A percentile compares a stretch with the other conserved stretches of the same genome.
Evolutionary conservation across 2,113 vertebrate genomes (phyloP).

Genomic region (Cromileptes altivelis): DNA sequence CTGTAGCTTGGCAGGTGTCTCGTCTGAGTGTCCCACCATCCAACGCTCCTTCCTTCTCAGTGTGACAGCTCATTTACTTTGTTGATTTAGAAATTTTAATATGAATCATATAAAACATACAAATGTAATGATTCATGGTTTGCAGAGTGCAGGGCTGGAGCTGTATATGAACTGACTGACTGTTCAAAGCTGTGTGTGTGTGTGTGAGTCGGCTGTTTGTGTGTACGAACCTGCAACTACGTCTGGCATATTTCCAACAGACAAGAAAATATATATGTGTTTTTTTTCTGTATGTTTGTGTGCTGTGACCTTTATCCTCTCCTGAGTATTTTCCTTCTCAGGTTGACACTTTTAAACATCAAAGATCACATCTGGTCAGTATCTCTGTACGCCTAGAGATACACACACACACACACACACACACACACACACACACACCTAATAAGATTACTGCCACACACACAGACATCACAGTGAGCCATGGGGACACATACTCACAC

Average conservation of each 20-base stretch:
- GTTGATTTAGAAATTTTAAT: too few relatives aligned
- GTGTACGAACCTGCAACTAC: neutral
- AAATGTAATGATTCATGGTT: too few relatives aligned
- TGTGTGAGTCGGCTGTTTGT: neutral
- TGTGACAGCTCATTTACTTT: too few relatives aligned
- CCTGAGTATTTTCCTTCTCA: slow-evolving; percentile 16
- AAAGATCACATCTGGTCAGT: slow-evolving; percentile 30
- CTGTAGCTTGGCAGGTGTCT: too few relatives aligned
- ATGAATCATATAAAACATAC: too few relatives aligned
- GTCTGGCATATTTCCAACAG: neutral
- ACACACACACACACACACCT: slow-evolving; percentile 7
- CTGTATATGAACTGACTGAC: neutral
- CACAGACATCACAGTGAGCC: slow-evolving; percentile 11
- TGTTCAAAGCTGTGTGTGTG: neutral
- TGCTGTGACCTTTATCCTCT: slow-evolving; percentile 14
- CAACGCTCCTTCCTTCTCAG: too few relatives aligned
- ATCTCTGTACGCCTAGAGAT: neutral
- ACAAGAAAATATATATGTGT: neutral
- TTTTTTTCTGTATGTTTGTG: neutral
- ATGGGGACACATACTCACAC: slow-evolving; percentile 10
- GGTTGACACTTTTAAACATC: slow-evolving; percentile 21
- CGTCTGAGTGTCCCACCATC: too few relatives aligned
- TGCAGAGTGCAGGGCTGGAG: too few relatives aligned
- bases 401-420: slow-evolving; percentile 1
- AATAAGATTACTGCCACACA: slow-evolving; percentile 14